Evolutionary conservation across 1,140 invertebrate genomes (phyloP), one percentile per base, ranked within the genome.

Genomic region (Radopholus similis): DNA sequence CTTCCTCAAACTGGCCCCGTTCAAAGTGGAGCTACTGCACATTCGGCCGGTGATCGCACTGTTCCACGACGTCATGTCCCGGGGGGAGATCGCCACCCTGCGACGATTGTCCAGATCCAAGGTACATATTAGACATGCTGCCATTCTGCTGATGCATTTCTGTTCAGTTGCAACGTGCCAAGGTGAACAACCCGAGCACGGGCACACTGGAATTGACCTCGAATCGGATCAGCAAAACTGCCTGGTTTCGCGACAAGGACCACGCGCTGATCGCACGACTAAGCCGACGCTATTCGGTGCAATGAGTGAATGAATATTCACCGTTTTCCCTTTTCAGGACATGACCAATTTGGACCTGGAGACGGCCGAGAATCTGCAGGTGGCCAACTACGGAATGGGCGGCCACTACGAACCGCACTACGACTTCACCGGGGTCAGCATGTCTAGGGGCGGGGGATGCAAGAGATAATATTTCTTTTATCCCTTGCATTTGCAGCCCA

Each of bases 221-320:
- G 77, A 98, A 97, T 84, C 88, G 95, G 73, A 96, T 98, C 76
- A 95, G 92, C 83, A 98, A 98, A 86, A 95, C 85, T 85, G 56
- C 56, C 15, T 58, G 56, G 56, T 26, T 58, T 37, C 3, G 4
- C 9, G 35, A 58, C n/a, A 11, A 8, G 18, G 35, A 6, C 4
- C 56, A 58, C 21, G 13, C 32, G 11, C 13, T 58, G 18, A 18
- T 58, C 5, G 21, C 8, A 5, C 56, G 9, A 23, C n/a, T 58
- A 28, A 44, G 5, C 11, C n/a, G 21, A 18, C 81, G 85, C 62
- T 85, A 87, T 64, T 74, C 80, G 35, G 35, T 75, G 56, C 18
- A 5, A 18, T 47, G n/a, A 13, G 44, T 21, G 26, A 47, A 47
- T 21, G n/a, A 47, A 8, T 8, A 18, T 47, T 47, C 44, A 6